These are phyloP conservation scores for Tenthredo scrophulariae DNA, from an alignment of 2,888 invertebrate genomes.

Conservation along the genomic window DNA sequence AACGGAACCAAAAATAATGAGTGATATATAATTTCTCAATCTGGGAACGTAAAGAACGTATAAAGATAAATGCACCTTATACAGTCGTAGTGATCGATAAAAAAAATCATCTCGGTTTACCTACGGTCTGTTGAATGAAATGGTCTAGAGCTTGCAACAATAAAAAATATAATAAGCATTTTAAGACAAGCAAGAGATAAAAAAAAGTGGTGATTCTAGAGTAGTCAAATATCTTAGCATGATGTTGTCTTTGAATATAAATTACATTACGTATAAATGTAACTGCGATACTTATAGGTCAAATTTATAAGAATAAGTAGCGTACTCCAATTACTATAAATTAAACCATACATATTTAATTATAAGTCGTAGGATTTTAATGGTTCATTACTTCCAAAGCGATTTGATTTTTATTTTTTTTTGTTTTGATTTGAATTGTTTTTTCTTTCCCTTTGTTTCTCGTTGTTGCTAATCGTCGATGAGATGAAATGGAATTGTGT, in stretches of 20 bases:
- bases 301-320: constrained; percentile 51
- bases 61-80: constrained; percentile 3
- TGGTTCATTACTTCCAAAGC: constrained; percentile 28
- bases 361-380: constrained; percentile 37
- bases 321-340: constrained; percentile 43
- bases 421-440: background rate
- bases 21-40: constrained; percentile 33
- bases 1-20: constrained; percentile 44
- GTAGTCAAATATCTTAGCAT: constrained; percentile 46
- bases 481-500: constrained; percentile 21
- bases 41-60: constrained; percentile 1
- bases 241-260: constrained; percentile 42
- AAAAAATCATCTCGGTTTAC: background rate
- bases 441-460: background rate
- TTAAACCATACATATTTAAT: constrained; percentile 43
- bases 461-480: background rate
- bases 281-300: constrained; percentile 37
- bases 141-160: constrained; percentile 45
- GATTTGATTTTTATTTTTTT: constrained; percentile 5
- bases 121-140: background rate
- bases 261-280: constrained; percentile 47
- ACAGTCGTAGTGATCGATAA: background rate
- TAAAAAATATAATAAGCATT: constrained; percentile 26
- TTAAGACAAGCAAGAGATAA: constrained; percentile 30
- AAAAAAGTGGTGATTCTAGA: constrained; percentile 42